phyloP scores from a whole-genome alignment of 2,888 invertebrate genomes.

The Amphimallon solstitiale region DNA sequence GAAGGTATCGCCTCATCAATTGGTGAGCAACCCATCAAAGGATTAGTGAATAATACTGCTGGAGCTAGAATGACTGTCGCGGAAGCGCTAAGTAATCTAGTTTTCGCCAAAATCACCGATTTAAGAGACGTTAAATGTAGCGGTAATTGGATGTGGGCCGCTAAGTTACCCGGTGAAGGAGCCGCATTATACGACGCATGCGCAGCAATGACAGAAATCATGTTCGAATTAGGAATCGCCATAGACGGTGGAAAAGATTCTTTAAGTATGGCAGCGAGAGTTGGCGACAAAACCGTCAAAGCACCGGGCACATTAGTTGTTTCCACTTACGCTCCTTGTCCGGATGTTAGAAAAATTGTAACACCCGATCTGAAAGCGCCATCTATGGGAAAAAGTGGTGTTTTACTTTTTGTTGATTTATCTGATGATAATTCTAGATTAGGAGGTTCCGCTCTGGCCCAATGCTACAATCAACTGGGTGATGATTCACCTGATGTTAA shows the following conservation, averaged over 20 bases:
- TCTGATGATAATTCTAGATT: constrained; percentile 79
- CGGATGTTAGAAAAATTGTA: constrained; percentile 83
- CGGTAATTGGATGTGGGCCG: constrained; percentile 99
- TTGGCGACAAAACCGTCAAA: constrained; percentile 70
- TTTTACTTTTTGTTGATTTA: constrained; percentile 82
- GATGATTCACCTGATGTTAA: constrained; percentile 84
- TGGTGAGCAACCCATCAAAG: constrained; percentile 97
- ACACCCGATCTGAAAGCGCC: constrained; percentile 92
- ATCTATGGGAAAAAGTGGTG: constrained; percentile 68
- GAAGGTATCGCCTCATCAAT: constrained; percentile 94
- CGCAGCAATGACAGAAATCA: constrained; percentile 84
- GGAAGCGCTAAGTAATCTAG: constrained; percentile 93
- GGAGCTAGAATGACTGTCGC: constrained; percentile 95
- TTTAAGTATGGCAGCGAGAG: constrained; percentile 94
- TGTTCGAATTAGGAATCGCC: constrained; percentile 81
- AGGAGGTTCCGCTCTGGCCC: constrained; percentile 93
- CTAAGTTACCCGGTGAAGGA: constrained; percentile 93
- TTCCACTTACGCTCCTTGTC: constrained; percentile 96
- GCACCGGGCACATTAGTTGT: constrained; percentile 92
- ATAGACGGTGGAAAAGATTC: constrained; percentile 98
- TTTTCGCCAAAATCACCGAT: constrained; percentile 74
- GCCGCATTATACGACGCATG: constrained; percentile 89
- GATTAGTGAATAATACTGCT: constrained; percentile 81
- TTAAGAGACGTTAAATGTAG: constrained; percentile 94
- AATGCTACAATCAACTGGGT: constrained; percentile 85